Conservation (phyloP, 2,888 invertebrate species). For the Lithodes maja region DNA sequence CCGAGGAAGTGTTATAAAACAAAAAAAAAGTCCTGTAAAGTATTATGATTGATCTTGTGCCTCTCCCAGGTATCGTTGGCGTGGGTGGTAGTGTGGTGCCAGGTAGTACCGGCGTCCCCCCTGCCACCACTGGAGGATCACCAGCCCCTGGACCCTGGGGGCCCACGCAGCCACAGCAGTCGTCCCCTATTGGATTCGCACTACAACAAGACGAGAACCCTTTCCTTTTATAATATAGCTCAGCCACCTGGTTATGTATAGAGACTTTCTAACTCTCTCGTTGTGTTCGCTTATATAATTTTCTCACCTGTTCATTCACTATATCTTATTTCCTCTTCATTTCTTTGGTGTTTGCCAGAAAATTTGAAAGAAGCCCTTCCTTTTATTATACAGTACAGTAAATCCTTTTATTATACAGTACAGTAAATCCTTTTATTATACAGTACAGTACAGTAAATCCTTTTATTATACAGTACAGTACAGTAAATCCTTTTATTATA, state of each 20-base stretch:
- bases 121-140: constrained; percentile 5
- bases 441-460: too few species aligned
- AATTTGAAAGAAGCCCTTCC: background rate
- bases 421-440: too few species aligned
- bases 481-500: too few species aligned
- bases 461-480: too few species aligned
- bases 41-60: too few species aligned
- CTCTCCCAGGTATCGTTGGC: too few species aligned
- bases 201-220: constrained; percentile 53
- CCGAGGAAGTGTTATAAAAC: too few species aligned
- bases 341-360: constrained; percentile 17
- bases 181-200: constrained; percentile 38
- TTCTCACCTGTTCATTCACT: too few species aligned
- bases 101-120: background rate
- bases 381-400: too few species aligned
- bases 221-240: constrained; percentile 57
- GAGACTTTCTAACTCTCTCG: background rate
- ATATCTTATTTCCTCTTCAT: background rate
- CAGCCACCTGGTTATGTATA: constrained; percentile 25
- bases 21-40: too few species aligned
- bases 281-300: background rate
- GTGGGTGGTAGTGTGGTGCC: too few species aligned
- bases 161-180: constrained; percentile 41
- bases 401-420: background rate
- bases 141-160: constrained; percentile 54